Percentiles rank a stretch among this genome's conserved stretches.
phyloP scores from a whole-genome alignment of 2,888 invertebrate species.

The Eueremaeus valkanovi region DNA sequence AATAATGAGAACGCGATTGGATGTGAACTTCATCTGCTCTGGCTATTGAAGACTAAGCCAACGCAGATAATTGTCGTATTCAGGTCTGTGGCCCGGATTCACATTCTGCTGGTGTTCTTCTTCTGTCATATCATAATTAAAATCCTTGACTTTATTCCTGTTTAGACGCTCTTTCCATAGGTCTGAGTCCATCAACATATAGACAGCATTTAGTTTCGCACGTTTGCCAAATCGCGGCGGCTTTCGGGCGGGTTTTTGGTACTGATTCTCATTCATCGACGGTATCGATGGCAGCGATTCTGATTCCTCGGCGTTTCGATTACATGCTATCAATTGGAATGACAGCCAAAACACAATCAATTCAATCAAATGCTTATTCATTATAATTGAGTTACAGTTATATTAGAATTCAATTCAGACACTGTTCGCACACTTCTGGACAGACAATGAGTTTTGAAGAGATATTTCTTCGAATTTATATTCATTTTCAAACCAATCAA shows the following conservation, averaged over 20 bases:
- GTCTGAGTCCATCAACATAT: neutral
- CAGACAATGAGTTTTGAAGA: no score
- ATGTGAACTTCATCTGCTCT: neutral
- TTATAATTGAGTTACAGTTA: no score
- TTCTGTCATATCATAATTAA: no score
- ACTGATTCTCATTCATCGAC: neutral
- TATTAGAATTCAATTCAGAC: no score
- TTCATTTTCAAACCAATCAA: no score
- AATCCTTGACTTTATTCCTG: no score
- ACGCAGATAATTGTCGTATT: neutral
- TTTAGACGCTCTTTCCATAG: no score
- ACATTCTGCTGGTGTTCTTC: no score
- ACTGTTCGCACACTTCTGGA: no score
- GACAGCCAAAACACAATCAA: neutral
- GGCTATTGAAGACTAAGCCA: neutral
- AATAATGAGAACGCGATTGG: no score
- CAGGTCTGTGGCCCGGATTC: no score
- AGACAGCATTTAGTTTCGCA: neutral
- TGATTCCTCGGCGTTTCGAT: neutral
- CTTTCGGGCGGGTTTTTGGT: constrained; percentile 28
- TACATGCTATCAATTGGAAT: neutral
- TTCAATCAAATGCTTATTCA: neutral
- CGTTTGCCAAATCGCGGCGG: constrained; percentile 37
- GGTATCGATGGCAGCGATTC: neutral
- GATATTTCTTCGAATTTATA: no score